Conservation (phyloP, 2,797 vertebrate species). For the Kryptopterus vitreolus region DNA sequence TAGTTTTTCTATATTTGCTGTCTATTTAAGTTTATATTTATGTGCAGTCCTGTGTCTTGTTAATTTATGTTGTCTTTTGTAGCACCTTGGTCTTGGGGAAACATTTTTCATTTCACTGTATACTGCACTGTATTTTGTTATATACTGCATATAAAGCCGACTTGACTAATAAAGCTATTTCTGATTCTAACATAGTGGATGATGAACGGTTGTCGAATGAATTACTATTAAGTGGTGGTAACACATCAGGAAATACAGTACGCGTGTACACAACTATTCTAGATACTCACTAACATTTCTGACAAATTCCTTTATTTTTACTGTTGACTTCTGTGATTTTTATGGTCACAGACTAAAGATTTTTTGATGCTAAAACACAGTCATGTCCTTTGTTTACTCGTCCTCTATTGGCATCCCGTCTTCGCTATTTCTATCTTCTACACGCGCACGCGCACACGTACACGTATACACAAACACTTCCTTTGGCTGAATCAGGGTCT, state of each 20-base stretch:
- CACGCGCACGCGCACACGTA: not conserved
- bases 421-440: not conserved
- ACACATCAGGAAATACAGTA: no score
- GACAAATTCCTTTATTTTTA: not conserved
- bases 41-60: no score
- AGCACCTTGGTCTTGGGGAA: no score
- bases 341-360: not conserved
- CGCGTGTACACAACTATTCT: not conserved
- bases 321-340: not conserved
- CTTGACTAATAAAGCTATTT: no score
- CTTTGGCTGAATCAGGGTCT: not conserved
- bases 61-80: no score
- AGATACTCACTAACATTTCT: not conserved
- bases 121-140: no score
- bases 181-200: not conserved
- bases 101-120: no score
- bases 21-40: no score
- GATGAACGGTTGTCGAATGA: not conserved
- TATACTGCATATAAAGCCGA: no score
- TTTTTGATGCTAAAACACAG: slow-evolving; percentile 4
- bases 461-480: not conserved
- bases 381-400: not conserved
- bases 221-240: not conserved
- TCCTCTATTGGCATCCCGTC: not conserved
- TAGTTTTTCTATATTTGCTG: no score